Base-by-base conservation (phyloP, 2,888 invertebrate genomes). In the Campaea margaritaria region DNA sequence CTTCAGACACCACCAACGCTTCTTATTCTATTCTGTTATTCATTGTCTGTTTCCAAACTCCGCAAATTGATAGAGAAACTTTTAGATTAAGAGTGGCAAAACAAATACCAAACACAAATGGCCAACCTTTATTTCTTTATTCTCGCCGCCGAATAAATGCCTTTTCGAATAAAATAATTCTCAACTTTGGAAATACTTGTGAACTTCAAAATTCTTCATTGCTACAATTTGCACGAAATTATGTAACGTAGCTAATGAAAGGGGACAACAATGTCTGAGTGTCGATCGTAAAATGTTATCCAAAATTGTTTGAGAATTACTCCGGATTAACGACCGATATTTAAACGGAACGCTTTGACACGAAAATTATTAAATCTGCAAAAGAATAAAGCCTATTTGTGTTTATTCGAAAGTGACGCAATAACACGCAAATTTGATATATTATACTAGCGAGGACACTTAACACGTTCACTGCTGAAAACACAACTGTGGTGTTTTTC, bases 151-250 rank as follows among this genome's bases (percentile, higher is more conserved):
- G 55, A 68, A 65, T 64, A 63, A 65, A 65, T 63, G 58, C 50
- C 52, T n/a, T 38, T n/a, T 56, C 47, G 52, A 62, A 65, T 62
- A 56, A 64, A 68, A 62, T 49, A 56, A 56, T 49, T 59, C 44
- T 45, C 36, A 27, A 43, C 47, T 46, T 50, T 50, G 39, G 36
- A 51, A 58, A 53, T 58, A 57, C 62, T 55, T 58, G 62, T 63
- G 62, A 67, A 66, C 54, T 68, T 67, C 56, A 50, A 52, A 63
- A 65, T 67, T 59, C 58, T 67, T 65, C 47, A 57, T 52, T 44
- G 60, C 51, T 65, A 65, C 63, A 57, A 65, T 67, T 69, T 63
- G 49, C 14, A 34, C 14, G 43, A 65, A 65, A 72, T 70, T 66
- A 66, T 64, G 55, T 64, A 52, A 31, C 58, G 50, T 44, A 31